Conservation (phyloP, 30 jellyfish, hydroid and myxozoan species). For the Aurelia sp. region DNA sequence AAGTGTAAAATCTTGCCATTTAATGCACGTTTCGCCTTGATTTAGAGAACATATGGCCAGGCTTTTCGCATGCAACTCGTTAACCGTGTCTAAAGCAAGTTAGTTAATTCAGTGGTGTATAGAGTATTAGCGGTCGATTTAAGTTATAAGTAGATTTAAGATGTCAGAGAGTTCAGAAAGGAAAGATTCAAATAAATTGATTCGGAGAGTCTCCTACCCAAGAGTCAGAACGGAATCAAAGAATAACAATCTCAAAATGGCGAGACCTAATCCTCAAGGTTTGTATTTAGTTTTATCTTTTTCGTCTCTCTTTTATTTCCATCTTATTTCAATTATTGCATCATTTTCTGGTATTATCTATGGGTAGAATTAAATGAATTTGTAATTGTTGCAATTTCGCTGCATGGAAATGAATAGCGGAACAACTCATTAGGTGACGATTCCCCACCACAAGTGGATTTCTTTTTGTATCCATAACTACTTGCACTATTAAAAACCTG, state of each 20-base stretch:
- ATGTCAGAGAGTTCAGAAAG: constrained; percentile 21
- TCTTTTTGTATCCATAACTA: too few relatives aligned
- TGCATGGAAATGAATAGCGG: too few relatives aligned
- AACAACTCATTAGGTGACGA: too few relatives aligned
- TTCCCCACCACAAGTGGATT: too few relatives aligned
- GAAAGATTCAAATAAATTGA: constrained; percentile 15
- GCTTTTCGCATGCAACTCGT: constrained; percentile 38
- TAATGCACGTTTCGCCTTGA: constrained; percentile 2
- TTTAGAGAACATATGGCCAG: constrained; percentile 60
- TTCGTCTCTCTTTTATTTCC: not conserved
- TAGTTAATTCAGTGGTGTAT: constrained; percentile 50
- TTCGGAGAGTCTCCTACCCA: constrained; percentile 56
- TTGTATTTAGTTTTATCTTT: not conserved
- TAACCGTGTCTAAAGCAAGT: constrained; percentile 36
- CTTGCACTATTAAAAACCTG: too few relatives aligned
- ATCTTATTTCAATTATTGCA: not conserved
- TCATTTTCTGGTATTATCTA: too few relatives aligned
- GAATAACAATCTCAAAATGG: constrained; percentile 39
- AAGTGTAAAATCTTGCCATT: constrained; percentile 21
- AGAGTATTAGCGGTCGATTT: constrained; percentile 61
- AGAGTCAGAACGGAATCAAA: constrained; percentile 31
- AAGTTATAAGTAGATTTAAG: constrained; percentile 44
- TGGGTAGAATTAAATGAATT: too few relatives aligned
- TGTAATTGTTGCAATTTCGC: too few relatives aligned
- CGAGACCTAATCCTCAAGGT: constrained; percentile 44